These are phyloP conservation scores for Brotula barbata DNA, from an alignment of 2,797 vertebrate species.

Conservation along the genomic window DNA sequence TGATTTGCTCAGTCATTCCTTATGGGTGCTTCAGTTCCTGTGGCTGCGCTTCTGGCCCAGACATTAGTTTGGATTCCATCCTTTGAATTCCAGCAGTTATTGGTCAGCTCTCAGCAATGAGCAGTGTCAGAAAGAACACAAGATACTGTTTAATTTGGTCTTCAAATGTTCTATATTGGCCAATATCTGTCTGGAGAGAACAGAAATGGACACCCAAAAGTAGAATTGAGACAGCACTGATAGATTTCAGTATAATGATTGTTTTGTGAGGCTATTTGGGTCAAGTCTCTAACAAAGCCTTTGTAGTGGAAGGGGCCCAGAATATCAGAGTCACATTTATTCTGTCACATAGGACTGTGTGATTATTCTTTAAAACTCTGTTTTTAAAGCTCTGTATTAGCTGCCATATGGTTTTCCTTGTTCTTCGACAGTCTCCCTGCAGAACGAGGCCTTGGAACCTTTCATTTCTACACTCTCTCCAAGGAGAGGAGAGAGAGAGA, in stretches of 20 bases:
- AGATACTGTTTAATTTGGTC: conserved; percentile 1
- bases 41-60: conserved; percentile 36
- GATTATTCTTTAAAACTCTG: conserved; percentile 10
- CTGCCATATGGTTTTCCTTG: conserved; percentile 43
- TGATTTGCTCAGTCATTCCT: conserved; percentile 55
- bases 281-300: neutral
- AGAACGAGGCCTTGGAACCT: conserved; percentile 54
- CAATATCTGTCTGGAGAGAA: neutral
- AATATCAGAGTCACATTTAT: neutral
- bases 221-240: neutral
- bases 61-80: conserved; percentile 39
- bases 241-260: neutral
- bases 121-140: conserved; percentile 17
- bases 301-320: neutral
- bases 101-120: conserved; percentile 29
- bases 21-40: conserved; percentile 53
- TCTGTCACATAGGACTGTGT: conserved; percentile 9
- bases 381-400: conserved; percentile 18
- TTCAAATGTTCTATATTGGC: neutral
- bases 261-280: neutral
- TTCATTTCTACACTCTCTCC: conserved; percentile 41
- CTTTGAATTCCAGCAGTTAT: conserved; percentile 52
- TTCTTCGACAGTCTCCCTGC: conserved; percentile 48
- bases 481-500: conserved; percentile 50
- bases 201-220: neutral